Conservation (phyloP, 2,888 invertebrate genomes). For the Xylocampa areola region DNA sequence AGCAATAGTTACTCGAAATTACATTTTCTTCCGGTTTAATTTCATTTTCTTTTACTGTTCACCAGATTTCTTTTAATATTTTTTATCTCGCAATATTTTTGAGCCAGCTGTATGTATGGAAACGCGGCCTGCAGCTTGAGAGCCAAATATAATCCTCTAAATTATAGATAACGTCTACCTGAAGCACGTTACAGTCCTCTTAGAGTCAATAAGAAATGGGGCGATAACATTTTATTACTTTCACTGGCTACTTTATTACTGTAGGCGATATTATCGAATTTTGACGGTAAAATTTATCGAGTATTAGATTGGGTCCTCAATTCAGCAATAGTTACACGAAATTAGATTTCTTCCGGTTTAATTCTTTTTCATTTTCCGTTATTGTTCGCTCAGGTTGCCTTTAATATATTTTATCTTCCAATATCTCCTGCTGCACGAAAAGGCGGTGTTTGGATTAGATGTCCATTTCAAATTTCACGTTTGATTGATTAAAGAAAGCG, state of each 20-base stretch:
- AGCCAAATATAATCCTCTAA: slow-evolving; percentile 24
- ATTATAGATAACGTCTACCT: background rate
- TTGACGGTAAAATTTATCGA: slow-evolving; percentile 55
- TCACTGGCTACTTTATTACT: slow-evolving; percentile 53
- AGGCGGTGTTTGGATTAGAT: slow-evolving; percentile 29
- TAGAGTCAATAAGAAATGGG: slow-evolving; percentile 36
- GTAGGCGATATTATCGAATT: slow-evolving; percentile 52
- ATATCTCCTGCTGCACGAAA: slow-evolving; percentile 40
- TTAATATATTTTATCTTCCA: slow-evolving; percentile 45
- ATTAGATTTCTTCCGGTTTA: slow-evolving; percentile 50
- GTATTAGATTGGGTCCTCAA: slow-evolving; percentile 46
- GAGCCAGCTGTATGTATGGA: slow-evolving; percentile 18
- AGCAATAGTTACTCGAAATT: slow-evolving; percentile 51
- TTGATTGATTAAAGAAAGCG: slow-evolving; percentile 35
- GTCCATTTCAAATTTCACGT: slow-evolving; percentile 34
- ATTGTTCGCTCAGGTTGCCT: slow-evolving; percentile 37
- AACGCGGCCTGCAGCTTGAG: slow-evolving; percentile 30
- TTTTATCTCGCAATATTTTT: slow-evolving; percentile 50
- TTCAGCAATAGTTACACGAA: slow-evolving; percentile 46
- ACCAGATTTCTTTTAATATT: slow-evolving; percentile 46
- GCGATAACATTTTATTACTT: slow-evolving; percentile 26
- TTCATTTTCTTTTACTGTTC: slow-evolving; percentile 48
- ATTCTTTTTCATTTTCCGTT: slow-evolving; percentile 44
- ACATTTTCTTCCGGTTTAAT: slow-evolving; percentile 46
- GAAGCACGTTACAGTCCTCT: background rate